A percentile compares a stretch with the other conserved stretches of the same genome.
Evolutionary conservation across 1,140 invertebrate genomes (phyloP).

Genomic region (Pectinophora gossypiella): DNA sequence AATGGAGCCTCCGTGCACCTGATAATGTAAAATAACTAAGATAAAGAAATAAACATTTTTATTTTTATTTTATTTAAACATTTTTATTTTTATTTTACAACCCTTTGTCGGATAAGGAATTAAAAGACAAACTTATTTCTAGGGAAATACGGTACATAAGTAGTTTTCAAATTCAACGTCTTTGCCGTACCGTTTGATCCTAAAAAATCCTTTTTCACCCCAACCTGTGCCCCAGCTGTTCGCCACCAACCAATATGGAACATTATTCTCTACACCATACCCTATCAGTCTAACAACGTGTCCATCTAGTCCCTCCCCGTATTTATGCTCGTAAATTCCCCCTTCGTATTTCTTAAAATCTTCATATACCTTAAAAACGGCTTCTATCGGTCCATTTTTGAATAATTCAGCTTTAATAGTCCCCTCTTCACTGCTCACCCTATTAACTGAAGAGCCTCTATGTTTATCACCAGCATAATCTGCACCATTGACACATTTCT

Average conservation of each 20-base stretch:
- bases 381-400: not conserved
- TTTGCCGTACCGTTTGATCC: too few species aligned
- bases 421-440: slow-evolving; percentile 63
- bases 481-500: slow-evolving; percentile 78
- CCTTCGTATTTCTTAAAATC: slow-evolving; percentile 89
- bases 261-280: slow-evolving; percentile 85
- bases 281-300: slow-evolving; percentile 91
- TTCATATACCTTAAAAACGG: slow-evolving; percentile 80
- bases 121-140: too few species aligned
- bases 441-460: slow-evolving; percentile 82
- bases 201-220: slow-evolving; percentile 88
- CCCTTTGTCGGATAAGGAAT: too few species aligned
- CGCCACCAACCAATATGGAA: slow-evolving; percentile 89
- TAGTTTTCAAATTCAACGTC: too few species aligned
- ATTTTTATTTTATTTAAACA: too few species aligned
- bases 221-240: slow-evolving; percentile 94
- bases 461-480: slow-evolving; percentile 85
- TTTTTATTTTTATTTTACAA: too few species aligned
- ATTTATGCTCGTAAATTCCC: slow-evolving; percentile 88
- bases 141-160: too few species aligned
- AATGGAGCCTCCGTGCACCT: too few species aligned
- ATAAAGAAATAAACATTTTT: too few species aligned
- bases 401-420: not conserved
- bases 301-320: slow-evolving; percentile 83
- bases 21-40: too few species aligned